Base-by-base conservation (phyloP, 2,797 vertebrate species). In the Alosa sapidissima region DNA sequence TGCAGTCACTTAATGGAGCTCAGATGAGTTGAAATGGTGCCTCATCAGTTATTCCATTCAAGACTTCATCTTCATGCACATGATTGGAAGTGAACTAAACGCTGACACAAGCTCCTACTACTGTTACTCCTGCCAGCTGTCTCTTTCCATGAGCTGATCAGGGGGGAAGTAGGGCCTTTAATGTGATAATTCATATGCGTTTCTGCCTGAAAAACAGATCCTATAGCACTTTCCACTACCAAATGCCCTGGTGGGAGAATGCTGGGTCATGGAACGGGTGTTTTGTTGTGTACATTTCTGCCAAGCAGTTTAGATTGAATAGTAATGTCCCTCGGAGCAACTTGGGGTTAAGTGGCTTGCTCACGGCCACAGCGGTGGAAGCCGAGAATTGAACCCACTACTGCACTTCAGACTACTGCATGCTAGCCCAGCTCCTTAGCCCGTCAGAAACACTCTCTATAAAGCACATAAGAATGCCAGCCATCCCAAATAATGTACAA, bases 61-160 rank as follows among this genome's bases (percentile, higher is more conserved):
- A 4, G 33, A 75, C 33, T 75, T 14, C 28, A 75, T 75, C 68
- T 75, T 75, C 13, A 14, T 45, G 68, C 68, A 14, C 14, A 75
- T 41, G 68, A 75, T 36, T 45, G 24, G 68, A 45, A 75, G 33
- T 75, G 68, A 75, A 41, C 33, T 19, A 45, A 75, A 19, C 14
- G 68, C 68, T 75, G 68, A 75, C 68, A 75, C 68, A 5, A 75
- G 68, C 13, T 13, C 68, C 68, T 75, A 75, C 68, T 75, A 41
- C 68, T 41, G 33, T 41, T 75, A 75, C 24, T 19, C 13, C 14
- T 41, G 68, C 68, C 68, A 75, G 68, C 68, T 75, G 68, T 75
- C 68, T 75, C 68, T 75, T 75, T 75, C 68, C 68, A 41, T 75
- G 68, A 75, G 68, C 68, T 45, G 68, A 75, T 75, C 13, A 6